Base-by-base conservation (phyloP, 2,888 invertebrate genomes). In the Myopa tessellatipennis region DNA sequence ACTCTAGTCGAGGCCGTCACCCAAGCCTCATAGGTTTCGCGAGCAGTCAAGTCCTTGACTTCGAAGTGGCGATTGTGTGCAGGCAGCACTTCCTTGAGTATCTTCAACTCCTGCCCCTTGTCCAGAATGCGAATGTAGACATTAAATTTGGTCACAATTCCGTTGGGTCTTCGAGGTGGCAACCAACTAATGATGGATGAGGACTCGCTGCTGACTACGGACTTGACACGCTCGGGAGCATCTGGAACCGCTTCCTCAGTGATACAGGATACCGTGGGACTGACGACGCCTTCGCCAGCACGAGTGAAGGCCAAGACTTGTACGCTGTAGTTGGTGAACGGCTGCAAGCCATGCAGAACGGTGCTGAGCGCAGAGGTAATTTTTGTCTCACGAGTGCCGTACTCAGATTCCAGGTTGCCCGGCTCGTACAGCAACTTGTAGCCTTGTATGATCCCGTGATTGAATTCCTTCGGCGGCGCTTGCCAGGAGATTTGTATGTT, bases 361-460 rank as follows among this genome's bases (percentile, higher is more conserved):
- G 91, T 90, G 83, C 90, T 91, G 10, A 91, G 85, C 1, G 90
- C 90, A 14, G 90, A 90, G n/a, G 91, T 91, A 34, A 90, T 90
- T 83, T 91, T 91, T 16, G 90, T 91, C 83, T 92, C 92, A 81
- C 88, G 85, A 0, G 84, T 84, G 14, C 85, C 87, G 68, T 88
- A 88, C 50, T 89, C 88, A 40, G 84, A 84, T 52, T 88, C 87
- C 4, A 87, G 82, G 71, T 85, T 85, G 4, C 85, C 88, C 4
- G 91, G 90, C 79, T 92, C 92, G 86, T 95, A 95, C 63, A 94
- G 90, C 74, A 96, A 91, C 88, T 95, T 95, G 90, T 95, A 96
- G 12, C 95, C 95, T 85, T 93, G 92, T 80, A 93, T 91, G 70
- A 93, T 91, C 55, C 94, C 94, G 73, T 93, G 93, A 79, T 92